Evolutionary conservation across 2,113 vertebrate genomes (phyloP), one percentile per base, ranked within the genome.

Genomic region (Guaruba guarouba): DNA sequence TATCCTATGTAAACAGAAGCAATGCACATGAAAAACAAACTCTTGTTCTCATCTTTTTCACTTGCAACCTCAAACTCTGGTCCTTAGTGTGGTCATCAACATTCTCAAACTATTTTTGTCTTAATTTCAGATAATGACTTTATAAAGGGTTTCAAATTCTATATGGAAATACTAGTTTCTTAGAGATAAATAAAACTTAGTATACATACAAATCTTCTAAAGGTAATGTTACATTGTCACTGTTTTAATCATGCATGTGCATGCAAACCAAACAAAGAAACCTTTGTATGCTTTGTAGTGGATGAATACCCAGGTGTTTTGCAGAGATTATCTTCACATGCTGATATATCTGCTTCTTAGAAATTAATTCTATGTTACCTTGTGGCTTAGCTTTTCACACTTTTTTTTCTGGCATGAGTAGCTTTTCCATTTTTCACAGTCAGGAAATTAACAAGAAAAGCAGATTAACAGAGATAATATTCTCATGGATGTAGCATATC

Each of bases 211-310:
- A 70, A 51, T 22, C 33, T 92, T 63, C 43, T 49, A 74, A 82
- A 85, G 61, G 3, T 31, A 37, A 37, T 52, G 7, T 52, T 75
- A 11, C 16, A 29, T 37, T 23, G 33, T 16, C 22, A 59, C 5
- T 37, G 11, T 69, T 64, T 64, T 74, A 63, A 31, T 70, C 27
- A 43, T 4, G 16, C 27, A 27, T 22, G 4, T 20, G 12, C n/a
- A 43, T 0, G 1, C 0, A 5, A 90, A 88, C 7, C 14, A 64
- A 64, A 12, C 6, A 17, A 77, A 27, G 2, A 66, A 41, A 49
- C 18, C 3, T 49, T 59, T 49, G 7, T 18, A 35, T 28, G 6
- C 13, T 44, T 44, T 64, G 2, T 14, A 29, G 6, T 25, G 25
- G 82, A 79, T 9, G 6, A 39, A n/a, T 18, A 33, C 2, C 4